Base-by-base conservation (phyloP, 2,113 vertebrate genomes). In the Reinhardtius hippoglossoides region DNA sequence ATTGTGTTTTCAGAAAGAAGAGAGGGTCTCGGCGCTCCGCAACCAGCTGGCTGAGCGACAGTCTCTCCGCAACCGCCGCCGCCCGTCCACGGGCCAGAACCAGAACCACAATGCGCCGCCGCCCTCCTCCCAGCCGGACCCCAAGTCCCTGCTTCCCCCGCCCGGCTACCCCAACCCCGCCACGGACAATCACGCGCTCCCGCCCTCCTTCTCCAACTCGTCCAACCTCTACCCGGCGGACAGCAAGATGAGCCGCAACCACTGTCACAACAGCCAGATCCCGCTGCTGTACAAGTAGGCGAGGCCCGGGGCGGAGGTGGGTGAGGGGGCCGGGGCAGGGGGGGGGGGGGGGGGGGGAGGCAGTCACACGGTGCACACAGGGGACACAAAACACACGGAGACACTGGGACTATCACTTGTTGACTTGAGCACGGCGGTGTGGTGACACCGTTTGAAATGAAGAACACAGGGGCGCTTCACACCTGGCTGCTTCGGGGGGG, bases 231-330 rank as follows among this genome's bases (percentile, higher is more conserved):
- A 96, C 88, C 95, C 95, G 48, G 92, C 94, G 0, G 96, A 97
- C 40, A 96, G 96, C 91, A 96, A 97, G 85, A 95, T 97, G 85
- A 94, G 92, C 37, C 95, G 95, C 71, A 96, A 95, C 92, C 97
- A 96, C 92, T 98, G 97, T 89, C 96, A 97, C 67, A 95, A 96
- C 72, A 97, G 97, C 92, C 95, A 96, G 23, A 96, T 98, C 77
- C 97, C 97, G 15, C 94, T 98, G 75, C 96, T 98, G 66, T 97
- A 98, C 75, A 98, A 98, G 84, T 93, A 90, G 86, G 55, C 15
- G 21, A n/a, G 65, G 14, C 50, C 21, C 6, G 24, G 67, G n/a
- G 16, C n/a, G 66, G 52, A 5, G 4, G 58, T 24, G 4, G 67
- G n/a, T 35, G 4, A 3, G 35, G 8, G 55, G 9, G n/a, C n/a